These are phyloP conservation scores for Drosophila miranda DNA, from an alignment of 1,140 invertebrate genomes.

Conservation along the genomic window DNA sequence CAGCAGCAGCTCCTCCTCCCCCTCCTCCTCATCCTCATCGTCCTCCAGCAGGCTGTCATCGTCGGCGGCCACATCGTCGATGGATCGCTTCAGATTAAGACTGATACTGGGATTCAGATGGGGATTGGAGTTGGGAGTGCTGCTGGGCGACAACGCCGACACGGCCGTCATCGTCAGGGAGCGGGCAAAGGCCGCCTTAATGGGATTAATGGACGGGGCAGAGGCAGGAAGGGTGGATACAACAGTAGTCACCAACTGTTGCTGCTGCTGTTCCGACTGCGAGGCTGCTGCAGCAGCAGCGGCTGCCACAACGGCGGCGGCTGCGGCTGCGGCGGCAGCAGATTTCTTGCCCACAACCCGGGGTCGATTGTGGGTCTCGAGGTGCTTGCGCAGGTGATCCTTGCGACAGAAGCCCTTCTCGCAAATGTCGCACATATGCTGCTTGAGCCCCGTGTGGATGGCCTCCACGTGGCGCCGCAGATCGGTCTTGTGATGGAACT, in stretches of 20 bases:
- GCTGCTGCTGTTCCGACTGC: not conserved
- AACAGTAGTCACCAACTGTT: not conserved
- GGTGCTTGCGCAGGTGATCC: constrained; percentile 97
- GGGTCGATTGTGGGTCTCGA: constrained; percentile 89
- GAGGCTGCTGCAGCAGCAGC: not conserved
- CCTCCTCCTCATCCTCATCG: constrained; percentile 54
- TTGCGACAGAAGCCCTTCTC: constrained; percentile 96
- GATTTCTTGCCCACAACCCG: constrained; percentile 66
- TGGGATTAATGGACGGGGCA: not conserved
- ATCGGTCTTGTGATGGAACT: constrained; percentile 95
- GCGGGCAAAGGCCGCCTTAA: constrained; percentile 45
- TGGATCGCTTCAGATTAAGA: constrained; percentile 38
- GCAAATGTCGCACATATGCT: constrained; percentile 91
- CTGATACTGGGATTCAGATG: not conserved
- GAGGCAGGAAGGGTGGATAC: not conserved
- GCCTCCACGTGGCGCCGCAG: constrained; percentile 91
- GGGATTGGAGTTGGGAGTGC: not conserved
- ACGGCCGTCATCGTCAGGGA: constrained; percentile 10
- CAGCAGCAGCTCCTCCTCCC: constrained; percentile 30
- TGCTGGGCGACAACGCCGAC: not conserved
- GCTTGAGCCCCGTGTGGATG: constrained; percentile 91
- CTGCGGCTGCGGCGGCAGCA: constrained; percentile 43
- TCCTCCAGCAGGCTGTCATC: constrained; percentile 64
- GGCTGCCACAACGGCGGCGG: constrained; percentile 7
- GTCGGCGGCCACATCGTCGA: constrained; percentile 65